These are phyloP conservation scores for Sipha maydis DNA, from an alignment of 2,888 invertebrate genomes.

Conservation along the genomic window DNA sequence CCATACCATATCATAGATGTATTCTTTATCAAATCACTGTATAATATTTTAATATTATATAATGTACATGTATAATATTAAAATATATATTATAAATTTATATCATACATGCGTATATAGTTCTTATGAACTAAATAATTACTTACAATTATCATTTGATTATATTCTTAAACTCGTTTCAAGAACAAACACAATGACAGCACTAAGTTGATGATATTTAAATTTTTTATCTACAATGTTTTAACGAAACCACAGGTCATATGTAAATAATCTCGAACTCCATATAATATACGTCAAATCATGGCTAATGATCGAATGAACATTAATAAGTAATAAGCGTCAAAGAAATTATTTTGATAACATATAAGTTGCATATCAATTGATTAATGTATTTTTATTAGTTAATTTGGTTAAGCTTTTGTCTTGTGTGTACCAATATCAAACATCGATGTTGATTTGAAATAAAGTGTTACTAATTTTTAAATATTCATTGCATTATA, in stretches of 20 bases:
- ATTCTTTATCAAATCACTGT: not conserved
- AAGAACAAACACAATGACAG: slow-evolving; percentile 4
- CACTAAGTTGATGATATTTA: not conserved
- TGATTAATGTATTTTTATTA: not conserved
- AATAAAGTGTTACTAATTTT: not conserved
- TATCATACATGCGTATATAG: not conserved
- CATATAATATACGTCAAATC: not conserved
- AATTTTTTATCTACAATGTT: slow-evolving; percentile 13
- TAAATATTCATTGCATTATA: not conserved
- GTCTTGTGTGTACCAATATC: not conserved
- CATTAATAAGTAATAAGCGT: not conserved
- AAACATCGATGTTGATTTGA: not conserved
- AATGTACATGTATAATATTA: too few species aligned
- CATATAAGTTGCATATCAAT: not conserved
- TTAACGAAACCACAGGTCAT: not conserved
- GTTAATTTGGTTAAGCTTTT: not conserved
- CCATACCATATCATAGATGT: not conserved
- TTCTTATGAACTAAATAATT: not conserved
- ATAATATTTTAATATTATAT: not conserved
- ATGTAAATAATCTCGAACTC: not conserved
- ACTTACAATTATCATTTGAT: not conserved
- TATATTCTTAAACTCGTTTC: slow-evolving; percentile 5
- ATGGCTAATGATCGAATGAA: not conserved
- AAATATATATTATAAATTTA: too few species aligned
- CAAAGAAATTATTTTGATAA: not conserved